Percentiles rank a stretch among this genome's conserved stretches.
Conservation (phyloP, 2,113 vertebrate species). For the Microtus montanus region DNA sequence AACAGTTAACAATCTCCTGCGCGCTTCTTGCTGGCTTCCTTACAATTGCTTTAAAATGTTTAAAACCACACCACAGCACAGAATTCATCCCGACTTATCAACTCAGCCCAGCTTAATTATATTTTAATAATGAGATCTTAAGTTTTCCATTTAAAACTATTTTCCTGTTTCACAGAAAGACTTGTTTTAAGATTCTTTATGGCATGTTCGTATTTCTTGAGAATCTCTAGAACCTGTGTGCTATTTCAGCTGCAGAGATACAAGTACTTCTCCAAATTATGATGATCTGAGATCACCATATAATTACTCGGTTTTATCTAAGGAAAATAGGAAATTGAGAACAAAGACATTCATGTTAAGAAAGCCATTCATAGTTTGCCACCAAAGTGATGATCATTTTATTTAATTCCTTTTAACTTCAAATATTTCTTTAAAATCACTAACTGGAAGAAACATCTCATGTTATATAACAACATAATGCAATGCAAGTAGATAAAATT, state of each 20-base stretch:
- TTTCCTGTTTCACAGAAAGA: constrained; percentile 35
- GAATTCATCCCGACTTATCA: not conserved
- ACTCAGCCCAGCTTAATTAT: not conserved
- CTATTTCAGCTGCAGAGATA: not conserved
- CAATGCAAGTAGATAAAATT: constrained; percentile 33
- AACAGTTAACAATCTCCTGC: not conserved
- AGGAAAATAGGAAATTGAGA: constrained; percentile 46
- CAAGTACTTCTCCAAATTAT: constrained; percentile 53
- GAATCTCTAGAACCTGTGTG: not conserved
- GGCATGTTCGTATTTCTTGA: not conserved
- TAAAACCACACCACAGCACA: not conserved
- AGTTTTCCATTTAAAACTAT: constrained; percentile 55
- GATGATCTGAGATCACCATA: not conserved
- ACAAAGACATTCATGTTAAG: constrained; percentile 41
- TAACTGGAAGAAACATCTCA: not conserved
- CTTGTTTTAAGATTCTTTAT: constrained; percentile 39
- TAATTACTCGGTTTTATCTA: constrained; percentile 53
- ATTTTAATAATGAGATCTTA: constrained; percentile 49
- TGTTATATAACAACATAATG: constrained; percentile 36
- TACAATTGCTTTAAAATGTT: not conserved
- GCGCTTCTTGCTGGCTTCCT: not conserved
- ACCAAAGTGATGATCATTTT: constrained; percentile 45
- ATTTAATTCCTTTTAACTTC: constrained; percentile 31
- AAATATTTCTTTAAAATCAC: not conserved
- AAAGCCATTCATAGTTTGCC: constrained; percentile 23